Conservation (phyloP, 2,888 invertebrate species). For the Cosmopolites sordidus region DNA sequence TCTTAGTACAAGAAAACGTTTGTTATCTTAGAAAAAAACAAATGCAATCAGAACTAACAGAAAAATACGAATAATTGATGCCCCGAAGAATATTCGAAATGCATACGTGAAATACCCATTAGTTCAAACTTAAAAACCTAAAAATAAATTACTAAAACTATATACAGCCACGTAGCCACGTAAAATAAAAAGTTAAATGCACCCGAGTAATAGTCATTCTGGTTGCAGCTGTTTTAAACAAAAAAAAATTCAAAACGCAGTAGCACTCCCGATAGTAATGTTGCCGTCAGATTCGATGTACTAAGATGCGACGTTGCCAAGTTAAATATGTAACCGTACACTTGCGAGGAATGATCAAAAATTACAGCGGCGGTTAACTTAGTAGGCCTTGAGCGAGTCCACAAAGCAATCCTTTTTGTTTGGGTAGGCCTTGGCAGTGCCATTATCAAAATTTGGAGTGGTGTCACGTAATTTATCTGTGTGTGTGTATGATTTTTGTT, state of each 20-base stretch:
- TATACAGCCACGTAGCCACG: conserved; percentile 8
- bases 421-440: conserved; percentile 27
- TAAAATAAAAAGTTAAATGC: conserved; percentile 14
- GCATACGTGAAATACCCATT: too few relatives aligned
- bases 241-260: neutral
- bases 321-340: conserved; percentile 33
- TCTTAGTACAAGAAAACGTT: conserved; percentile 16
- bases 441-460: conserved; percentile 11
- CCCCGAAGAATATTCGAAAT: too few relatives aligned
- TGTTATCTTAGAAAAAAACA: conserved; percentile 9
- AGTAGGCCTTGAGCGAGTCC: conserved; percentile 11
- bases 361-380: conserved; percentile 32
- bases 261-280: conserved; percentile 11
- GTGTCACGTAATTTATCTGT: neutral
- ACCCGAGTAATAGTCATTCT: conserved; percentile 1
- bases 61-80: conserved; percentile 11
- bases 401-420: conserved; percentile 12
- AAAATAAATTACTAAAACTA: conserved; percentile 18
- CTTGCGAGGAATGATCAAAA: conserved; percentile 44
- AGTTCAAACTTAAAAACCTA: neutral
- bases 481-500: neutral
- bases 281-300: conserved; percentile 17
- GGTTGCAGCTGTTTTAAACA: neutral
- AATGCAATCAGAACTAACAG: conserved; percentile 6
- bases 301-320: conserved; percentile 15